Base-by-base conservation (phyloP, 1,140 invertebrate genomes). In the Leguminivora glycinivorella region DNA sequence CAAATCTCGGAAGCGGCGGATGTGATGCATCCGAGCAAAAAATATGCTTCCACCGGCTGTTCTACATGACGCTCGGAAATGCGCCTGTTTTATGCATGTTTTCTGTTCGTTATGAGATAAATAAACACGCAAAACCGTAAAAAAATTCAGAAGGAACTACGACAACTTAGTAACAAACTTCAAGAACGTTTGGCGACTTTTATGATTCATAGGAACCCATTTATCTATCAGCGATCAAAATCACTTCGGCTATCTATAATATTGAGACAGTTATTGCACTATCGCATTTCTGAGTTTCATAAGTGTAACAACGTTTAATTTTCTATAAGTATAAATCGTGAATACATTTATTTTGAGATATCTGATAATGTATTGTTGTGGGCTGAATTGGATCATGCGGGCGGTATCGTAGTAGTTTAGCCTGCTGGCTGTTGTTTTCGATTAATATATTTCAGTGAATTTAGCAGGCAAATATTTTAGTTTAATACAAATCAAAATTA, bases 1-100 rank as follows among this genome's bases (percentile, higher is more conserved):
- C 56, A 60, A 60, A 60, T 60, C 56, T 60, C 56, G 56, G 56
- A 60, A 60, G 56, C 56, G 56, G 56, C 56, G 56, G 56, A 60
- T 29, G 25, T 60, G 56, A 29, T 60, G 56, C 56, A 26, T 60
- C 56, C 56, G 56, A 60, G 56, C 56, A 60, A 60, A 60, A 60
- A 60, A 60, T 60, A 60, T 29, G 24, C 56, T 60, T 60, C 56
- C 56, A 60, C 56, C 56, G 56, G 24, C 56, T 58, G 56, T 17
- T 58, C 4, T 26, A 25, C 56, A 58, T 58, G 56, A 58, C 56
- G 25, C 25, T 25, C 56, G 22, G 56, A 58, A 58, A 58, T 56
- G 52, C 56, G 56, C 22, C 56, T 25, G 25, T 26, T 26, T 58
- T 58, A 58, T 60, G 56, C n/a, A 29, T 29, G 25, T 60, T 29